phyloP scores from a whole-genome alignment of 2,113 vertebrate species.

The Mobula hypostoma region DNA sequence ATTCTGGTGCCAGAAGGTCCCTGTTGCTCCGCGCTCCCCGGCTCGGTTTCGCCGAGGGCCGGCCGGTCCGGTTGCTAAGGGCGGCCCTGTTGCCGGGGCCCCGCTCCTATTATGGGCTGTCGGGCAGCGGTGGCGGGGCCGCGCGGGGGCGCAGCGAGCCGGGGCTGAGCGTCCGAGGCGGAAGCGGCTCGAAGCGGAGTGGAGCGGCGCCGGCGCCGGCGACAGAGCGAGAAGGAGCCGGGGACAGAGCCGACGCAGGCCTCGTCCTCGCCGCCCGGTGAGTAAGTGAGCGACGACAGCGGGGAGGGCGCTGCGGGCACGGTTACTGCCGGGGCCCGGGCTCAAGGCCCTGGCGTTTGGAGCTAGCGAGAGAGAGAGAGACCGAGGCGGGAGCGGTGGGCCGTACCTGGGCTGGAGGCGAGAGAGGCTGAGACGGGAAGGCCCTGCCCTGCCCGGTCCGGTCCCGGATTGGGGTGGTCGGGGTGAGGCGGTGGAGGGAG shows the following conservation, averaged over 20 bases:
- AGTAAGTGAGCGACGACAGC: background rate
- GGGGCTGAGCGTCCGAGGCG: background rate
- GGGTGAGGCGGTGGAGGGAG: background rate
- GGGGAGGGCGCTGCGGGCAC: background rate
- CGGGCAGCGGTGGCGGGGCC: background rate
- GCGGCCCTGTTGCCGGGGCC: too few relatives aligned
- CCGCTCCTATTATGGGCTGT: background rate
- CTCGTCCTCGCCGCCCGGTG: too few relatives aligned
- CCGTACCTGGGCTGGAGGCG: background rate
- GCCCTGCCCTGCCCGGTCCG: background rate
- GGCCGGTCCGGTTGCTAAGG: too few relatives aligned
- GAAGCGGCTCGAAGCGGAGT: background rate
- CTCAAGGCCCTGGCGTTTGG: too few relatives aligned
- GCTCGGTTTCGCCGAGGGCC: too few relatives aligned
- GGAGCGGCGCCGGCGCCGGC: background rate
- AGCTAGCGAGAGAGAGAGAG: too few relatives aligned
- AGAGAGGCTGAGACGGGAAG: background rate
- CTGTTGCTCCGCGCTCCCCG: too few relatives aligned
- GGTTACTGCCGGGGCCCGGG: background rate
- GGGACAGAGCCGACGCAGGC: too few relatives aligned
- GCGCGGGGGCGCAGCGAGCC: background rate
- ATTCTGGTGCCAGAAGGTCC: too few relatives aligned
- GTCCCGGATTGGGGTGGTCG: background rate
- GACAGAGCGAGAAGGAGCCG: too few relatives aligned
- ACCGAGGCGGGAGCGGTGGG: too few relatives aligned